Percentiles rank a stretch among this genome's conserved stretches.
These are phyloP conservation scores for Theristus sp. DNA, from an alignment of 2,888 invertebrate genomes.

Conservation along the genomic window DNA sequence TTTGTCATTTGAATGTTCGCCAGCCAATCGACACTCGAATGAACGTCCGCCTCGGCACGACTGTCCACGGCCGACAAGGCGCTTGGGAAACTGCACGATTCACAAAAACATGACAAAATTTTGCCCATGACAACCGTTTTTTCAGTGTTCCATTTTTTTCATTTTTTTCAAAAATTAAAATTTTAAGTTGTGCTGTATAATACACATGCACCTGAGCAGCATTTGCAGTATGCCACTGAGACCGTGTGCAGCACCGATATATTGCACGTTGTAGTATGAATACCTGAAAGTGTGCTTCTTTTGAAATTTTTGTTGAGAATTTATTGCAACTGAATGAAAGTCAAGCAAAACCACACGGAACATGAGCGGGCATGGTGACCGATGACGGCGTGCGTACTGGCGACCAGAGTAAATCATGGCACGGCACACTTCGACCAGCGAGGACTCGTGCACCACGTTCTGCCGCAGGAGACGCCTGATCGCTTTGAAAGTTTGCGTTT, in stretches of 20 bases:
- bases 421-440: neutral
- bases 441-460: neutral
- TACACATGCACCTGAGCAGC: slow-evolving; percentile 42
- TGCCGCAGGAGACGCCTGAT: neutral
- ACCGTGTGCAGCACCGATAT: slow-evolving; percentile 76
- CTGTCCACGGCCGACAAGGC: neutral
- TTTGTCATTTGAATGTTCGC: slow-evolving; percentile 9
- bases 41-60: neutral
- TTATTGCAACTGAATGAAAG: too few relatives aligned
- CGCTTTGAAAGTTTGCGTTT: neutral
- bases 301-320: too few relatives aligned
- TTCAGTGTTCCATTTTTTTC: too few relatives aligned
- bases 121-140: too few relatives aligned
- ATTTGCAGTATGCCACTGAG: slow-evolving; percentile 62
- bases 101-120: too few relatives aligned
- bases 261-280: slow-evolving; percentile 66
- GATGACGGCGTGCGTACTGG: neutral
- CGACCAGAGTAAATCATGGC: neutral
- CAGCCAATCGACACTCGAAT: slow-evolving; percentile 5
- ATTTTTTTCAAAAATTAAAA: too few relatives aligned
- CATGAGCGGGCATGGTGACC: slow-evolving; percentile 42
- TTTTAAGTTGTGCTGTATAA: too few relatives aligned
- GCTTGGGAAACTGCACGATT: neutral
- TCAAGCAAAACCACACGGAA: too few relatives aligned
- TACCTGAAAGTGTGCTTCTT: too few relatives aligned